Base-by-base conservation (phyloP, 2,113 vertebrate genomes). In the Sturnira hondurensis region DNA sequence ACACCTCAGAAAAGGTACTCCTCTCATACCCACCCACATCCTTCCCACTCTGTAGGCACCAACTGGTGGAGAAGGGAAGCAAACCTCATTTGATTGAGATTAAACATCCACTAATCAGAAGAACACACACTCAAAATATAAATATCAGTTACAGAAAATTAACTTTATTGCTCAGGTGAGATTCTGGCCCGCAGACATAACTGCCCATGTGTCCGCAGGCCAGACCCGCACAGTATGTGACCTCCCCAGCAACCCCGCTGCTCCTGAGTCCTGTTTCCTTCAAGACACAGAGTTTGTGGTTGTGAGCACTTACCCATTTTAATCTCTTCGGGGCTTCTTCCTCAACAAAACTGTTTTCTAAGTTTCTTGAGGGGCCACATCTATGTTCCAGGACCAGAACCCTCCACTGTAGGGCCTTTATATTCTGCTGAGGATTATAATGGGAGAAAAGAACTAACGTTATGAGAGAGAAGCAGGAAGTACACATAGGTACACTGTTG, bases 401-500 rank as follows among this genome's bases (percentile, higher is more conserved):
- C 47, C 38, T 71, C 38, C 14, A 0, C 0, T n/a, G 9, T 28
- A 65, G 7, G 1, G 56, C 12, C 52, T 65, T 58, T 24, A 20
- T 63, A 31, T 50, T 92, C 94, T 92, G 15, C 73, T 92, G 28
- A 94, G 26, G 22, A 68, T 38, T 85, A 3, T 22, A 26, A 67
- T 16, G 33, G 28, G 33, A 70, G 13, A 58, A 86, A 56, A 89
- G 38, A 33, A 33, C 61, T 78, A 36, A 86, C 36, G 5, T 4
- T 14, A 19, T n/a, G 28, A 28, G 24, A 68, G 5, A 19, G 24
- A 91, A 88, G 24, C 33, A 58, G 15, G 63, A 65, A 47, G 12
- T 38, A 63, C 2, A 82, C 8, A 83, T 4, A 82, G 33, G 84
- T 26, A 31, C n/a, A 13, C 10, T 45, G 20, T 7, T 76, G 13